Evolutionary conservation across 2,888 invertebrate genomes (phyloP), one percentile per base, ranked within the genome.

Genomic region (Agrochola circellaris): DNA sequence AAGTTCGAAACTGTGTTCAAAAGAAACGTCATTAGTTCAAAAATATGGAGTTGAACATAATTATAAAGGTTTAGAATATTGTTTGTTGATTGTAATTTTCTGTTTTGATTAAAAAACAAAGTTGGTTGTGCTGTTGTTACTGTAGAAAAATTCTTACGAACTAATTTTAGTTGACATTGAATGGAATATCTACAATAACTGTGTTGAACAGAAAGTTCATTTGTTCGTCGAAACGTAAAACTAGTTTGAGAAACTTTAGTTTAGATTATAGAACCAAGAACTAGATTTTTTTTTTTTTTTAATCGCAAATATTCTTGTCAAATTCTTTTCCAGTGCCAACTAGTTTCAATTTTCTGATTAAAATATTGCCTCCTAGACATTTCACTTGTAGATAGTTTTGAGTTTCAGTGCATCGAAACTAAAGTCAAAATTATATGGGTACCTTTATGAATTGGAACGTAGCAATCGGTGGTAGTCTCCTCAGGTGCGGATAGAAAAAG

Each of bases 361-460:
- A 20, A 8, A 0, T 20, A 51, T 7, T 48, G 2, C 7, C 48
- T 6, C 17, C 2, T 51, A 51, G 20, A 7, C 7, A 51, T 51
- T 48, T 48, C 6, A 42, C 9, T 42, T 42, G 9, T 42, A 42
- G 42, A 1, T 42, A 42, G 11, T 45, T 45, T 45, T 15, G 15
- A 45, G 51, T 66, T 9, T 17, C 9, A 54, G 20, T 38, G 5
- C 17, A 23, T 23, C 15, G 13, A 26, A 38, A 72, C 2, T 3
- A 15, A n/a, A 23, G 7, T n/a, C 0, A 15, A 26, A 17, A 42
- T 7, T 9, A 7, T 96, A 51, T 0, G 7, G 54, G 54, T 58
- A 99, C 99, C 98, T 99, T 99, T 91, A 98, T 98, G 94, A 99
- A 98, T 94, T 98, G 98, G 94, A 99, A 98, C 81, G 98, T 98